Base-by-base conservation (phyloP, 2,888 invertebrate species). In the Pandemis cinnamomeana region DNA sequence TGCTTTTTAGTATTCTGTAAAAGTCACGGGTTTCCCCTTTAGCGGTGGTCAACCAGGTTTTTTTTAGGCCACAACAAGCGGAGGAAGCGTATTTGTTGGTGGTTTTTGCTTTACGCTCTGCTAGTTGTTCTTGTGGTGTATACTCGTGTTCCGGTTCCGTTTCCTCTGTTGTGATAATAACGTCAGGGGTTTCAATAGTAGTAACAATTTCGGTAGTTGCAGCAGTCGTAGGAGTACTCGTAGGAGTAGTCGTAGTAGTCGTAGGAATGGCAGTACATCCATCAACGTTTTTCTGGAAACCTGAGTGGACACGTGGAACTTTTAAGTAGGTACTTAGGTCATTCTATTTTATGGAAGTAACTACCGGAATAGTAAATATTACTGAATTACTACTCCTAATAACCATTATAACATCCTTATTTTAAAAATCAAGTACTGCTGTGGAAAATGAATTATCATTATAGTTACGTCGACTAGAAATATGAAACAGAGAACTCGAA, bases 1-100 rank as follows among this genome's bases (percentile, higher is more conserved):
- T 15, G 20, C 10, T 15, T 55, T 55, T 55, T 55, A 66, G 36
- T 36, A 66, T 66, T 66, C 66, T 66, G 36, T n/a, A 66, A n/a
- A 66, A 66, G 36, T 66, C 66, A 13, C 51, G 66, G 3, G 66
- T 66, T 51, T 66, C 66, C 4, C 66, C 51, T 1, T n/a, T 36
- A n/a, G 8, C n/a, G 4, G 66, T 66, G 2, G 66, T 66, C 13
- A 51, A n/a, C 66, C 66, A 66, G 7, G 4, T 0, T 36, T 60
- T 62, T 15, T 15, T 15, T 13, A 44, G 62, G 7, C 62, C 62
- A 62, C 62, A 62, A 13, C 8, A 36, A 36, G 62, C n/a, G 61
- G n/a, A 46, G 11, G 10, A 46, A 53, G 62, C 48, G 15, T 55
- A 55, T 8, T 15, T 55, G 55, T 55, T n/a, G 15, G 7, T 48